phyloP scores from a whole-genome alignment of 2,797 vertebrate species.

The Notolepis coatsorum region DNA sequence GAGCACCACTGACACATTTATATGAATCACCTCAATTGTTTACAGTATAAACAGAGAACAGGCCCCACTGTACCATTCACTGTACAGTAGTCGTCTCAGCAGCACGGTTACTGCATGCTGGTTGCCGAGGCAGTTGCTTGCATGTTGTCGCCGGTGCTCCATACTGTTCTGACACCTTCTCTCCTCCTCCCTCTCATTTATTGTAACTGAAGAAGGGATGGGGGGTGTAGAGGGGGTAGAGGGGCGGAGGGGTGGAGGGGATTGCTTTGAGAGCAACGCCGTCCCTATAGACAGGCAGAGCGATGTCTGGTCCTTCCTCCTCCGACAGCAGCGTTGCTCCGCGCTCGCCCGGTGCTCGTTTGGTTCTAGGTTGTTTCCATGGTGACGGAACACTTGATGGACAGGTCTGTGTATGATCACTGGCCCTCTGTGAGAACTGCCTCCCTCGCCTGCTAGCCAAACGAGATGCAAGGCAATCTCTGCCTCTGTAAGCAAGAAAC shows the following conservation, averaged over 20 bases:
- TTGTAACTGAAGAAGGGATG: slow-evolving; percentile 45
- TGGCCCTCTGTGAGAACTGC: slow-evolving; percentile 47
- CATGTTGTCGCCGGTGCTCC: slow-evolving; percentile 17
- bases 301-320: slow-evolving; percentile 62
- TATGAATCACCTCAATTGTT: slow-evolving; percentile 31
- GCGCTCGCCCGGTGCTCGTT: slow-evolving; percentile 55
- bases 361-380: slow-evolving; percentile 82
- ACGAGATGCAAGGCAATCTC: slow-evolving; percentile 31
- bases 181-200: slow-evolving; percentile 33
- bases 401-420: slow-evolving; percentile 67
- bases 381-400: slow-evolving; percentile 72
- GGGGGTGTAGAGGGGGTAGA: slow-evolving; percentile 38
- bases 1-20: slow-evolving; percentile 34
- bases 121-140: slow-evolving; percentile 1
- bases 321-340: slow-evolving; percentile 54
- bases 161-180: slow-evolving; percentile 16
- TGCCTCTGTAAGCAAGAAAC: slow-evolving; percentile 9
- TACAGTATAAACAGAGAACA: background rate
- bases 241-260: slow-evolving; percentile 41
- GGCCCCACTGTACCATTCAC: background rate
- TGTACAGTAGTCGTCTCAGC: background rate
- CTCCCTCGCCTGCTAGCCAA: slow-evolving; percentile 37
- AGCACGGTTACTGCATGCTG: background rate
- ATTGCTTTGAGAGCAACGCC: slow-evolving; percentile 56
- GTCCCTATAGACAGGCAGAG: slow-evolving; percentile 43